Conservation (phyloP, 2,888 invertebrate genomes). For the Acronicta alni region DNA sequence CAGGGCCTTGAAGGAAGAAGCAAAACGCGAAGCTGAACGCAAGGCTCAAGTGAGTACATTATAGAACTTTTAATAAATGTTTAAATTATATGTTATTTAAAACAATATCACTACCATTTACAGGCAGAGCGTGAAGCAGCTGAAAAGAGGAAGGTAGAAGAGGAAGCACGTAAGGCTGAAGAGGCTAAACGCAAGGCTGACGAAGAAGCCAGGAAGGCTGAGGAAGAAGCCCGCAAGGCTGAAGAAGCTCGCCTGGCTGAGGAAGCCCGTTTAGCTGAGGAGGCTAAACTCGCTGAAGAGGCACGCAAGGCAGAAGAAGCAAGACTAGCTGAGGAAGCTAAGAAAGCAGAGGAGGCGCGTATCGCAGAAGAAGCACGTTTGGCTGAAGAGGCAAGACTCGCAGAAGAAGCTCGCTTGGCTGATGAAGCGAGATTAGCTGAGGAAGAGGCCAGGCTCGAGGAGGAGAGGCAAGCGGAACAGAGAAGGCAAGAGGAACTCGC, state of each 20-base stretch:
- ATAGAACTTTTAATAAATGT: background rate
- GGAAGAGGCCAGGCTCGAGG: constrained; percentile 73
- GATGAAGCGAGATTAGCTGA: constrained; percentile 84
- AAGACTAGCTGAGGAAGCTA: constrained; percentile 80
- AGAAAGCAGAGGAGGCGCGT: constrained; percentile 76
- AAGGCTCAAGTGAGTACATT: constrained; percentile 79
- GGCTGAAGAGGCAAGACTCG: constrained; percentile 82
- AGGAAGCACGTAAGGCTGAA: constrained; percentile 87
- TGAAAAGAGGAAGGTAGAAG: constrained; percentile 88
- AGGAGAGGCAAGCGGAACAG: constrained; percentile 85
- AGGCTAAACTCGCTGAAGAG: constrained; percentile 74
- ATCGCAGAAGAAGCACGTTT: constrained; percentile 83
- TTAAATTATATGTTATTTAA: constrained; percentile 3
- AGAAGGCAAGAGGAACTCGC: constrained; percentile 88
- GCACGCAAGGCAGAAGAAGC: constrained; percentile 81
- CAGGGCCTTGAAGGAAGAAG: constrained; percentile 87
- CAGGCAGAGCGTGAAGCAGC: constrained; percentile 82
- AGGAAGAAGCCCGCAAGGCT: constrained; percentile 82
- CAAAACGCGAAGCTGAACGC: constrained; percentile 85
- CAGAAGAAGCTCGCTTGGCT: constrained; percentile 82
- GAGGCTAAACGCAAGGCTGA: constrained; percentile 86
- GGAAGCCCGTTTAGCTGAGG: constrained; percentile 78
- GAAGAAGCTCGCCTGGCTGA: constrained; percentile 84
- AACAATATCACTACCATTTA: constrained; percentile 1
- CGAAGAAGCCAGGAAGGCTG: constrained; percentile 83